phyloP scores from a whole-genome alignment of 2,113 vertebrate genomes.

The Trichechus manatus region DNA sequence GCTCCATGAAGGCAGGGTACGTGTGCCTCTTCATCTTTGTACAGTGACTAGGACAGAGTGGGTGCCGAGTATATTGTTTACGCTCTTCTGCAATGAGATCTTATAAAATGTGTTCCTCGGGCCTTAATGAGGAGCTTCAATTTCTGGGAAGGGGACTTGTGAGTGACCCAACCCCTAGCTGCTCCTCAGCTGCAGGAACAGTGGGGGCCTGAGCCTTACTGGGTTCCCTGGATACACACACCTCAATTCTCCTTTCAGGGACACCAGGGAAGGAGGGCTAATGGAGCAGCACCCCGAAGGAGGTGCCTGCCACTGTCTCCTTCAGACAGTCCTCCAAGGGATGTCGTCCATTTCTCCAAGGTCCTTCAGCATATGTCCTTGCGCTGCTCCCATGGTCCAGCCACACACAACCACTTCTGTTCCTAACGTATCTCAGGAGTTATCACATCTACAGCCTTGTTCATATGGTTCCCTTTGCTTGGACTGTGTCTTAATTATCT shows the following conservation, averaged over 20 bases:
- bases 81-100: neutral
- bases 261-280: neutral
- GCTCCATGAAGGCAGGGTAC: neutral
- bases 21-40: neutral
- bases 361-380: neutral
- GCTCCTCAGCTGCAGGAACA: neutral
- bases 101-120: neutral
- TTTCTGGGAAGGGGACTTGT: neutral
- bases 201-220: neutral
- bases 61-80: rapidly evolving
- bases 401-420: neutral
- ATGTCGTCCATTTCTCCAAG: neutral
- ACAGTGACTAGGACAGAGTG: neutral
- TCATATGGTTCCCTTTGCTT: neutral
- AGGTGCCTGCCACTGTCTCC: neutral
- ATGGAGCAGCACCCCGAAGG: neutral
- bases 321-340: neutral
- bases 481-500: neutral
- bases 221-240: neutral
- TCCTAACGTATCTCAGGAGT: neutral
- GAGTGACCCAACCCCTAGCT: neutral
- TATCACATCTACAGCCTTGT: neutral
- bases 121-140: neutral
- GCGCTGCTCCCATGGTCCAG: neutral
- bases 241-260: neutral